Conservation (phyloP, 2,888 invertebrate species). For the Aphidoletes aphidimyza region DNA sequence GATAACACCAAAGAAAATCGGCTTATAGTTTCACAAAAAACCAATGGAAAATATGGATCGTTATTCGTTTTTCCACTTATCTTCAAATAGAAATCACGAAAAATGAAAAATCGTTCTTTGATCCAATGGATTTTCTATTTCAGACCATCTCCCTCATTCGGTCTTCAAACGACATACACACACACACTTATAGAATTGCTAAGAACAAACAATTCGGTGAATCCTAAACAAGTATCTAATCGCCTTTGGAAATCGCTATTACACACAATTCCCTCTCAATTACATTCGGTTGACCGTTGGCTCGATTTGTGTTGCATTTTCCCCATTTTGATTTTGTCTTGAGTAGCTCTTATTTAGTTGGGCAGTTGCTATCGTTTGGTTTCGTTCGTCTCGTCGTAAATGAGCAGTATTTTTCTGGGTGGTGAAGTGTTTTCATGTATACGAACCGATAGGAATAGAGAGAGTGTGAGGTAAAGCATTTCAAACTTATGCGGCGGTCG, state of each 20-base stretch:
- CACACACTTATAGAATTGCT: too few species aligned
- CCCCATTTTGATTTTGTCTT: conserved; percentile 50
- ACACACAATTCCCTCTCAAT: conserved; percentile 53
- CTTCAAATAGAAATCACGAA: background rate
- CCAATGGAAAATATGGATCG: conserved; percentile 27
- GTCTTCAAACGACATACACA: background rate
- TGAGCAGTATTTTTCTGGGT: background rate
- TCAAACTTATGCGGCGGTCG: background rate
- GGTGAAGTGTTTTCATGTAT: too few species aligned
- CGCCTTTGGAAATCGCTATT: conserved; percentile 45
- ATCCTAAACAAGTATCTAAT: conserved; percentile 40
- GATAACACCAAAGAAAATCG: conserved; percentile 29
- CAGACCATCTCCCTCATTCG: background rate
- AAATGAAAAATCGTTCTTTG: conserved; percentile 33
- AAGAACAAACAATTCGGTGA: background rate
- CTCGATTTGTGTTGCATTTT: conserved; percentile 22
- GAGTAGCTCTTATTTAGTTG: background rate
- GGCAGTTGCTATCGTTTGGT: background rate
- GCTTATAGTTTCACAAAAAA: background rate
- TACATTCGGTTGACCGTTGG: conserved; percentile 40
- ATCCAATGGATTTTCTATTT: background rate
- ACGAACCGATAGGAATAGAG: too few species aligned
- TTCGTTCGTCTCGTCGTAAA: background rate
- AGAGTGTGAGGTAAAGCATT: conserved; percentile 15
- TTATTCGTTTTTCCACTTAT: background rate